Base-by-base conservation (phyloP, 2,888 invertebrate genomes). In the Ametastegia equiseti region DNA sequence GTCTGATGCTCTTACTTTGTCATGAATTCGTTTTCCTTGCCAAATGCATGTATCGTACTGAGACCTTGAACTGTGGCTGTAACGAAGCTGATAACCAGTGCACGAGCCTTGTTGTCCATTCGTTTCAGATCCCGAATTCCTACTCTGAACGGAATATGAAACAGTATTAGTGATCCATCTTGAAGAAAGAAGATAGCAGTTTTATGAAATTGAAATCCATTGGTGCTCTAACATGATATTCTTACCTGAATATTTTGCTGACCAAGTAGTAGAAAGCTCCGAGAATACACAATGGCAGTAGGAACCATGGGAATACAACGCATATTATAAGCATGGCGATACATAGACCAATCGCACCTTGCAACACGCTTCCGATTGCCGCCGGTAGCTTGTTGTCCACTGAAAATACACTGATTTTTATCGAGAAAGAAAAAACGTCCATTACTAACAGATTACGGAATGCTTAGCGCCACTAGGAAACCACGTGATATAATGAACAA, bases 11-110 rank as follows among this genome's bases (percentile, higher is more conserved):
- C 88, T 85, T 87, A 93, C 93, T 91, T 92, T 82, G 91, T 88
- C 77, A 91, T 86, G 85, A 94, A 94, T 50, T 92, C 91, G 13
- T 91, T 88, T 83, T 93, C 93, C 84, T 94, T 94, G n/a, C 91
- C 92, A 87, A 93, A 95, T 1, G 95, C 94, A 84, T 94, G 93
- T 80, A 95, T 94, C 1, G 94, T 94, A 80, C 92, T 89, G 19
- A 95, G 89, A 50, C 95, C 95, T 84, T 94, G 93, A 2, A 94
- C 90, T 1, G 94, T 93, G 0, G 94, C 92, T 0, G 93, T 92
- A 15, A 95, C 92, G 85, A 94, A 94, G 85, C 93, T 94, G 84
- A 94, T 93, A 15, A 95, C 91, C 0, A 95, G 94, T 0, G 95
- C 93, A 36, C 94, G 91, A 0, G 94, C 92, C 13, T 92, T 90